A percentile compares a stretch with the other conserved stretches of the same genome.
Conservation (phyloP, 2,888 invertebrate species). For the Autographa gamma region DNA sequence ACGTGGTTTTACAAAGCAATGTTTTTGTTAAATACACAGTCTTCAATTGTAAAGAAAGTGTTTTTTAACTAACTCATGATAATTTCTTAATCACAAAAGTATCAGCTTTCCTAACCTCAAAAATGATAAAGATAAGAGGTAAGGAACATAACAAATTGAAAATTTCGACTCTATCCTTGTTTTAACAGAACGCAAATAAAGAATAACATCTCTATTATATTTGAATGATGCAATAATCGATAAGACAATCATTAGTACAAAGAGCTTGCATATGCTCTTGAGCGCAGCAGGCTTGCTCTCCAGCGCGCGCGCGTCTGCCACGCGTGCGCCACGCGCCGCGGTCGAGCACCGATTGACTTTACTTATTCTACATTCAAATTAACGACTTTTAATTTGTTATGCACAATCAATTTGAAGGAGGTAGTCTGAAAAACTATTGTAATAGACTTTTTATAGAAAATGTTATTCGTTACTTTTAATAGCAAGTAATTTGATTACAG, state of each 20-base stretch:
- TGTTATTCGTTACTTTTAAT: neutral
- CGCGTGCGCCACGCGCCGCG: constrained; percentile 77
- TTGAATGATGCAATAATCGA: constrained; percentile 24
- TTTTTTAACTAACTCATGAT: too few relatives aligned
- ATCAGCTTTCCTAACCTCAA: too few relatives aligned
- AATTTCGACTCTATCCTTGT: too few relatives aligned
- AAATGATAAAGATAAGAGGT: too few relatives aligned
- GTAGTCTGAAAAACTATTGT: constrained; percentile 1
- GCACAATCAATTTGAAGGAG: constrained; percentile 37
- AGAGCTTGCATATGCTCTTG: constrained; percentile 81
- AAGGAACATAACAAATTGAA: too few relatives aligned
- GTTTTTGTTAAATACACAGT: too few relatives aligned
- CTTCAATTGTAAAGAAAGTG: too few relatives aligned
- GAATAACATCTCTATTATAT: neutral
- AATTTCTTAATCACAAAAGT: too few relatives aligned
- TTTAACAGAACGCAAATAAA: neutral
- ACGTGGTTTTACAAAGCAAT: too few relatives aligned
- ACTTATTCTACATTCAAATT: constrained; percentile 57
- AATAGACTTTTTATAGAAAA: neutral
- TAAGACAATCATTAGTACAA: constrained; percentile 44
- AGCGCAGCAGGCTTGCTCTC: constrained; percentile 80
- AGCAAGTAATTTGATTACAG: neutral
- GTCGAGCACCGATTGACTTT: constrained; percentile 63
- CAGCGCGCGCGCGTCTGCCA: constrained; percentile 75
- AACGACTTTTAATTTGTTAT: constrained; percentile 53